Evolutionary conservation across 2,888 invertebrate genomes (phyloP), one percentile per base, ranked within the genome.

Genomic region (Kryphioiulus occultus): DNA sequence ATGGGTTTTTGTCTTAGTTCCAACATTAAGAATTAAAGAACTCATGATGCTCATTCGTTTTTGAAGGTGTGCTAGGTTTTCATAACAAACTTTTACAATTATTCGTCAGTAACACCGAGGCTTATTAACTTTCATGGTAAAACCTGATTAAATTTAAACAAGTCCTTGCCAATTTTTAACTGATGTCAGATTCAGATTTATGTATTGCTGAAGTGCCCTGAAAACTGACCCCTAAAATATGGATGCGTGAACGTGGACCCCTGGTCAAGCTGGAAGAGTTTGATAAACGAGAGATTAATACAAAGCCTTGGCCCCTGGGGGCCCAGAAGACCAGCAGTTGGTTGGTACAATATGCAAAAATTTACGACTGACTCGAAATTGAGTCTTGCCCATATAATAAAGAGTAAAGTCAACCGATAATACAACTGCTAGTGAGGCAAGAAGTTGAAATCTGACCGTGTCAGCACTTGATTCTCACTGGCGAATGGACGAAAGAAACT

Each of bases 341-440:
- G 26, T 30, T 78, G 78, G 22, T 30, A 30, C 22, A 0, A 30
- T 78, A 78, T 78, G 78, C 78, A 78, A 26, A 68, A 78, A 78
- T 78, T 78, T 78, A 78, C 22, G 78, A 78, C 78, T 15, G 78
- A 30, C 30, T 30, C 78, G 78, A 78, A 78, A 78, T 78, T 78
- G 78, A 78, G 78, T 78, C 78, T 78, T 78, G 30, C 78, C 78
- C 78, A 78, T 78, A 26, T 78, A 78, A 78, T 78, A 78, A 78
- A 78, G 26, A 78, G 78, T 78, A 78, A 78, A 78, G 78, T 78
- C 30, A 30, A 78, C 30, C 78, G 78, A 78, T 78, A 78, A 78
- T 78, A 78, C 78, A 78, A 22, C 30, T 78, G 78, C 78, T 78
- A 78, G 78, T 78, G 78, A 78, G 78, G 78, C 78, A 78, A 30